phyloP scores from a whole-genome alignment of 2,888 invertebrate species.

The Microchrysa polita region DNA sequence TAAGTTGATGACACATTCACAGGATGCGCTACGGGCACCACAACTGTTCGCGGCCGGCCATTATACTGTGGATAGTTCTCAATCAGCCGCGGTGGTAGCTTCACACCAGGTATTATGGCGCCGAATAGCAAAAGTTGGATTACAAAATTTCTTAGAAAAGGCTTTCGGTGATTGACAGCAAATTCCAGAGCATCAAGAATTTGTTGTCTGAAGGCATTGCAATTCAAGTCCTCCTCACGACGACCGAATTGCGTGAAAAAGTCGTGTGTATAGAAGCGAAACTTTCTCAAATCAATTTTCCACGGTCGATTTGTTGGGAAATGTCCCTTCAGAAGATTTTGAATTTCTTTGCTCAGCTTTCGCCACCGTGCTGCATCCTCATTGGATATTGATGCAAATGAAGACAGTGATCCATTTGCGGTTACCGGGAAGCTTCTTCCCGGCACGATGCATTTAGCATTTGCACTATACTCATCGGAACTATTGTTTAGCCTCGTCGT shows the following conservation, averaged over 20 bases:
- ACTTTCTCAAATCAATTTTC: slow-evolving; percentile 3
- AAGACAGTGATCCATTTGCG: slow-evolving; percentile 45
- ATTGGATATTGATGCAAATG: slow-evolving; percentile 31
- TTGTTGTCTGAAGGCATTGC: slow-evolving; percentile 62
- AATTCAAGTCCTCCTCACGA: slow-evolving; percentile 57
- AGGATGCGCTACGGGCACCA: too few species aligned
- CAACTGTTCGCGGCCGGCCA: background rate
- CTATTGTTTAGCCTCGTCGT: slow-evolving; percentile 37
- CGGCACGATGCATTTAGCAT: background rate
- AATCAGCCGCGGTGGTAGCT: slow-evolving; percentile 57
- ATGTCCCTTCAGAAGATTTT: slow-evolving; percentile 10
- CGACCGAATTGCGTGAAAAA: slow-evolving; percentile 48
- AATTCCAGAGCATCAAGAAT: slow-evolving; percentile 60
- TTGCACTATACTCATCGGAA: background rate
- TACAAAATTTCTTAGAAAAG: slow-evolving; percentile 61
- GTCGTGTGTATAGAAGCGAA: slow-evolving; percentile 45
- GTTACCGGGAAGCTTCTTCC: slow-evolving; percentile 5
- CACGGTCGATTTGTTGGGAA: background rate
- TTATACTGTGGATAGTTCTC: slow-evolving; percentile 55
- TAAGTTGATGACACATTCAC: background rate
- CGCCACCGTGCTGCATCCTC: background rate
- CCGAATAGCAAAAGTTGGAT: slow-evolving; percentile 60
- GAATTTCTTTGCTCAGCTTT: slow-evolving; percentile 1
- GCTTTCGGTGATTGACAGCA: slow-evolving; percentile 61
- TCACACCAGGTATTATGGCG: slow-evolving; percentile 47